These are phyloP conservation scores for Pardosa pseudoannulata DNA, from an alignment of 2,888 invertebrate genomes.

Conservation along the genomic window DNA sequence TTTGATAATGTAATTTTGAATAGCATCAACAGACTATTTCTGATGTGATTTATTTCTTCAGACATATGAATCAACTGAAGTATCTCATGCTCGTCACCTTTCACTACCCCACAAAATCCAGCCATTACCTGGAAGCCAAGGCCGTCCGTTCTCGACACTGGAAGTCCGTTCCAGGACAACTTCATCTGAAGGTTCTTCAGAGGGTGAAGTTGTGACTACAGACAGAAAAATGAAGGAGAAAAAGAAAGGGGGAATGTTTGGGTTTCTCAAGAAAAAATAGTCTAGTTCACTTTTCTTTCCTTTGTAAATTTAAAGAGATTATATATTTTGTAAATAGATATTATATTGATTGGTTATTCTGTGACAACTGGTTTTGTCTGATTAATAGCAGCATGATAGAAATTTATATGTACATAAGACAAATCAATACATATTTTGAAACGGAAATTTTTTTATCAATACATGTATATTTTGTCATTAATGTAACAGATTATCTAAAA, in stretches of 20 bases:
- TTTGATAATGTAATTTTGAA: too few relatives aligned
- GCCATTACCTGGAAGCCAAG: conserved; percentile 45
- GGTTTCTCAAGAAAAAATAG: conserved; percentile 77
- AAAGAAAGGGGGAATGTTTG: conserved; percentile 75
- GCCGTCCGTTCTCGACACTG: conserved; percentile 35
- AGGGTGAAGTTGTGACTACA: conserved; percentile 66
- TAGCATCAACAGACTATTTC: too few relatives aligned
- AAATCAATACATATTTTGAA: neutral
- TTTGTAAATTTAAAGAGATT: conserved; percentile 47
- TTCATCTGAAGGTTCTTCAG: conserved; percentile 72
- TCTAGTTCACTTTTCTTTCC: conserved; percentile 14
- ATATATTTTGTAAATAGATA: conserved; percentile 58
- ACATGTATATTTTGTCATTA: neutral
- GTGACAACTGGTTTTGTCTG: conserved; percentile 64
- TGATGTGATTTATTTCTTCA: too few relatives aligned
- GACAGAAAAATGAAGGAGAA: conserved; percentile 76
- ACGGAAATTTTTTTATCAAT: neutral
- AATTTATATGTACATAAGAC: conserved; percentile 38
- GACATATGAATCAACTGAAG: conserved; percentile 48
- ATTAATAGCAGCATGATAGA: conserved; percentile 3
- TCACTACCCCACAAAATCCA: conserved; percentile 72
- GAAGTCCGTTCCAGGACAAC: conserved; percentile 59
- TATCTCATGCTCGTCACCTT: conserved; percentile 65
- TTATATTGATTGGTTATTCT: conserved; percentile 17
- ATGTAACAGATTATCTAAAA: neutral